Conservation (phyloP, 2,113 vertebrate species). For the Cricetomys ansorgei region DNA sequence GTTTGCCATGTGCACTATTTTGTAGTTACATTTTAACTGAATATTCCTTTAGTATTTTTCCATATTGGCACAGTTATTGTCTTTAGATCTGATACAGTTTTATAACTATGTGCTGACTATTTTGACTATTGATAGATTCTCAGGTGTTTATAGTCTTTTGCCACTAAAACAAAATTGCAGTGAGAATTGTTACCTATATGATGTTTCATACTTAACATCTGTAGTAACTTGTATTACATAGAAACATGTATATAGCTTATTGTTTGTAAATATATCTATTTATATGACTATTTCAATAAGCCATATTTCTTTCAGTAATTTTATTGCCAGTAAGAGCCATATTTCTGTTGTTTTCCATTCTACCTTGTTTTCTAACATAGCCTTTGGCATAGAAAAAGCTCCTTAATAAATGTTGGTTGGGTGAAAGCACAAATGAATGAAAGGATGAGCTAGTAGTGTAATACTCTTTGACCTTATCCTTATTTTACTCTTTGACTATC, state of each 20-base stretch:
- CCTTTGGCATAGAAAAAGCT: not conserved
- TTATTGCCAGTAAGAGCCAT: not conserved
- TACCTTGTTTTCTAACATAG: not conserved
- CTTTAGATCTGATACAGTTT: not conserved
- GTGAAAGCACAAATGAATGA: not conserved
- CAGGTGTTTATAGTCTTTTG: conserved; percentile 39
- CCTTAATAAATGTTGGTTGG: not conserved
- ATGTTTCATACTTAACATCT: not conserved
- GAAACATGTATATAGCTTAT: not conserved
- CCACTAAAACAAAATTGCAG: not conserved
- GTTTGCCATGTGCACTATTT: not conserved
- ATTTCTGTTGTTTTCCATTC: not conserved
- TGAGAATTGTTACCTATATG: not conserved
- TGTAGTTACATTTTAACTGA: not conserved
- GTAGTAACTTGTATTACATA: not conserved
- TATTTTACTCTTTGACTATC: too few species aligned
- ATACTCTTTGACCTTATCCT: not conserved
- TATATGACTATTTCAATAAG: not conserved
- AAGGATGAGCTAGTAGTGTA: not conserved
- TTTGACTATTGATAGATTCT: not conserved
- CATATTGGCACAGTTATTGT: not conserved
- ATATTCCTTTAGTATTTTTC: not conserved
- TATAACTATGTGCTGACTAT: not conserved
- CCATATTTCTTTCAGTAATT: not conserved
- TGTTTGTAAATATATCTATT: not conserved